These are phyloP conservation scores for Microchirus variegatus DNA, from an alignment of 2,797 vertebrate genomes.

Conservation along the genomic window DNA sequence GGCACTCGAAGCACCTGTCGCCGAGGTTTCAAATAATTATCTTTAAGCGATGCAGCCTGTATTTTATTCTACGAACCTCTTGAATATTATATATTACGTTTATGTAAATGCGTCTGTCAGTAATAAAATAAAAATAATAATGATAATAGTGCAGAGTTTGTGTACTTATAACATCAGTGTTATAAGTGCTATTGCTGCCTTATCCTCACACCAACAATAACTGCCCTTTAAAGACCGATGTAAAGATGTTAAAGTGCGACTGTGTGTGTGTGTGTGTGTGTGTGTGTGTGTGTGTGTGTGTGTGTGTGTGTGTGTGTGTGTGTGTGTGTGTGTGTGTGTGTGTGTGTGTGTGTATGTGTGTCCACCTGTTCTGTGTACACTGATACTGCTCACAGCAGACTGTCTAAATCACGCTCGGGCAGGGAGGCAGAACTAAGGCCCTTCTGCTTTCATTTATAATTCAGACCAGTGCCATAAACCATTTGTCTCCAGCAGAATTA, in stretches of 20 bases:
- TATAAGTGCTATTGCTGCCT: too few relatives aligned
- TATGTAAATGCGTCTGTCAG: too few relatives aligned
- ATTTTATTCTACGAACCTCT: too few relatives aligned
- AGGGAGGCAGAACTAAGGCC: constrained; percentile 71
- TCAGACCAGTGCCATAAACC: constrained; percentile 69
- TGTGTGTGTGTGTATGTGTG: constrained; percentile 24
- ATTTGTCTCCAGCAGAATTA: constrained; percentile 71
- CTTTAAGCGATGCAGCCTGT: too few relatives aligned
- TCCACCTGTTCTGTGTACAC: constrained; percentile 62
- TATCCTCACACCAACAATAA: too few relatives aligned
- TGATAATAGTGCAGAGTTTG: too few relatives aligned
- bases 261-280: constrained; percentile 19
- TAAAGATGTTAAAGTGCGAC: background rate
- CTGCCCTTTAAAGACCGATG: too few relatives aligned
- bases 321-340: constrained; percentile 11
- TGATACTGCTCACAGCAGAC: constrained; percentile 61
- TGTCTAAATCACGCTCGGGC: constrained; percentile 71
- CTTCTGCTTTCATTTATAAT: constrained; percentile 81
- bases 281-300: constrained; percentile 25
- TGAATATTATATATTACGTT: too few relatives aligned
- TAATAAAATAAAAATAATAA: too few relatives aligned
- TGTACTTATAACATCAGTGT: too few relatives aligned
- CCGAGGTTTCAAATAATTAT: too few relatives aligned
- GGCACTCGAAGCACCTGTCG: too few relatives aligned
- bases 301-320: constrained; percentile 19